Percentiles rank a stretch among this genome's conserved stretches.
Evolutionary conservation across 2,797 vertebrate genomes (phyloP).

Genomic region (Parauchenoglanis ngamensis): DNA sequence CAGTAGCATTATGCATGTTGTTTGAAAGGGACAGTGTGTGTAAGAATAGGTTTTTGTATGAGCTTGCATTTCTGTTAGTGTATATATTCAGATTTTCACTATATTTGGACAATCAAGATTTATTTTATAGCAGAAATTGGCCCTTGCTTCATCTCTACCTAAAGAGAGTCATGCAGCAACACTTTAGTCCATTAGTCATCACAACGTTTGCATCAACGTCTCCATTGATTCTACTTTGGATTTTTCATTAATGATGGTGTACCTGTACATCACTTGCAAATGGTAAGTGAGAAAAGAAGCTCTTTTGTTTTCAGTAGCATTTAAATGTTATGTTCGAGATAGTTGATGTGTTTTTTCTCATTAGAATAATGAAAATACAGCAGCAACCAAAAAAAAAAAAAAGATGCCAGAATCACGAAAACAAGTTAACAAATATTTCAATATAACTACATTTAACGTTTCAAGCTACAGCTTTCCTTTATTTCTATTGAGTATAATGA

Average conservation of each 20-base stretch:
- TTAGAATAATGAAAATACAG: not conserved
- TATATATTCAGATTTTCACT: too few species aligned
- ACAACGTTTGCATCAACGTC: not conserved
- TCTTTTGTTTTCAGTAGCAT: not conserved
- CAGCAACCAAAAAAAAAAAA: not conserved
- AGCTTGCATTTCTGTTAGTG: conserved; percentile 15
- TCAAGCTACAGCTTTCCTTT: not conserved
- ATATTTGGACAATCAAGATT: not conserved
- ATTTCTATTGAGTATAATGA: not conserved
- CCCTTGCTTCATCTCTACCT: not conserved
- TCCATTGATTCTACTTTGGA: not conserved
- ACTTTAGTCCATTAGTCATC: not conserved
- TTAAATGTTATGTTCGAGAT: not conserved
- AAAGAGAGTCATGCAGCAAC: not conserved
- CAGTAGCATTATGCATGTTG: conserved; percentile 61
- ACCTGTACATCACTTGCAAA: not conserved
- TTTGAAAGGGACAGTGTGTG: conserved; percentile 65
- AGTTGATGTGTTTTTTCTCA: not conserved
- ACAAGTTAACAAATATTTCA: not conserved
- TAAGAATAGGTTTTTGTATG: conserved; percentile 38
- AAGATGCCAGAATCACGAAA: not conserved
- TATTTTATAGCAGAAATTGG: not conserved
- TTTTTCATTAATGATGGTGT: not conserved
- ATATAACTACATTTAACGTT: not conserved
- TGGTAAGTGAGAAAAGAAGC: not conserved